Conservation (phyloP, 2,888 invertebrate genomes). For the Lymantria monacha region DNA sequence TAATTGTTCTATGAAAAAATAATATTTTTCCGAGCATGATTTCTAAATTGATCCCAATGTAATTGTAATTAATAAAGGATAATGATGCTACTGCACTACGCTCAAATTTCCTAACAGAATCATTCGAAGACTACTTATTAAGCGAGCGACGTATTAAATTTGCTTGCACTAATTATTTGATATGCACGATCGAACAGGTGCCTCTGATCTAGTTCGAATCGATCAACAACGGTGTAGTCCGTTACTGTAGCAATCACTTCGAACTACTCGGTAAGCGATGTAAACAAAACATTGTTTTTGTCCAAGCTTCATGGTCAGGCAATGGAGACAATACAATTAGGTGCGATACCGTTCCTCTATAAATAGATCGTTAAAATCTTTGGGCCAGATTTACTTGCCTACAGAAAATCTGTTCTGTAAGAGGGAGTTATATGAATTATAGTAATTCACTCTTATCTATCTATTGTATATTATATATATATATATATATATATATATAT, state of each 20-base stretch:
- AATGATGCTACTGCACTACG: no score
- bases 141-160: constrained; percentile 25
- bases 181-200: constrained; percentile 27
- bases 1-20: no score
- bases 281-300: constrained; percentile 19
- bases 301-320: constrained; percentile 1
- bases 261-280: constrained; percentile 11
- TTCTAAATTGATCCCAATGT: no score
- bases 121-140: background rate
- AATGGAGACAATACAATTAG: background rate
- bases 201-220: constrained; percentile 27
- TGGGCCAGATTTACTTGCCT: background rate
- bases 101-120: no score
- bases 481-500: no score
- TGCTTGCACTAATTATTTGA: constrained; percentile 25
- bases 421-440: no score
- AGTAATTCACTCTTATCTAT: no score
- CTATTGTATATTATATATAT: no score
- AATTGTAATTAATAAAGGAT: no score
- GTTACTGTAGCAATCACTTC: constrained; percentile 18
- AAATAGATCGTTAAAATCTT: background rate
- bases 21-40: no score
- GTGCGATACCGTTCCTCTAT: background rate
- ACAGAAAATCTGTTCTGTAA: background rate
- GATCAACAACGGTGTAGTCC: constrained; percentile 26